Evolutionary conservation across 1,140 invertebrate genomes (phyloP).

Genomic region (Tenebrio molitor): DNA sequence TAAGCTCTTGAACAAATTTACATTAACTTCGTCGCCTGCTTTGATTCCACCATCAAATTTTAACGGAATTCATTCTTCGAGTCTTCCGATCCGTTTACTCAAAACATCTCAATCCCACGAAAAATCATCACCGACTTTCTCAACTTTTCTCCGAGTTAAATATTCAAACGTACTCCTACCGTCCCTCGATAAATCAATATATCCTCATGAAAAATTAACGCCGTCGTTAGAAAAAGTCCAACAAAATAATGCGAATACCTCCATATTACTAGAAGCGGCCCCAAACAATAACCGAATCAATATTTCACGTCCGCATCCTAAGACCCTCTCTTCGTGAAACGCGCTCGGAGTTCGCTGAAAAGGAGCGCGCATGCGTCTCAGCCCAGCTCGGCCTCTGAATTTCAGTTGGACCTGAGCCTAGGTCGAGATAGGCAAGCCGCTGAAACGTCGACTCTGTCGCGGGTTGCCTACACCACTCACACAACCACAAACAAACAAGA

Average conservation of each 20-base stretch:
- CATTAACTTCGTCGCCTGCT: background rate
- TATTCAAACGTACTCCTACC: too few relatives aligned
- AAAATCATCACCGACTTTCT: too few relatives aligned
- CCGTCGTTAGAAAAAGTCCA: too few relatives aligned
- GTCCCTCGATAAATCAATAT: background rate
- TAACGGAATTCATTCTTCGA: too few relatives aligned
- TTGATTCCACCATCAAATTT: background rate
- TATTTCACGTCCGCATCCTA: slow-evolving; percentile 49
- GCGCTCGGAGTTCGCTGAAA: slow-evolving; percentile 24
- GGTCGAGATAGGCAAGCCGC: slow-evolving; percentile 35
- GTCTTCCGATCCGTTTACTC: too few relatives aligned
- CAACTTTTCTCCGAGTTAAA: too few relatives aligned
- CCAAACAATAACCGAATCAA: slow-evolving; percentile 53
- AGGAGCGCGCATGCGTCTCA: slow-evolving; percentile 43
- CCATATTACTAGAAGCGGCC: background rate
- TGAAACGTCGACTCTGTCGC: slow-evolving; percentile 21
- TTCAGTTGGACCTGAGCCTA: slow-evolving; percentile 49
- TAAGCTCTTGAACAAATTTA: slow-evolving; percentile 6
- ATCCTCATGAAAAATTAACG: background rate
- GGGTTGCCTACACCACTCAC: slow-evolving; percentile 44
- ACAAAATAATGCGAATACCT: slow-evolving; percentile 5
- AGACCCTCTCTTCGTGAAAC: slow-evolving; percentile 45
- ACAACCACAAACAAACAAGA: background rate
- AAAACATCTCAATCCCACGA: too few relatives aligned
- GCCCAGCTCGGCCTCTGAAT: slow-evolving; percentile 37